Evolutionary conservation across 2,113 vertebrate species (phyloP), one percentile per base, ranked within the genome.

Genomic region (Nycticorax nycticorax): DNA sequence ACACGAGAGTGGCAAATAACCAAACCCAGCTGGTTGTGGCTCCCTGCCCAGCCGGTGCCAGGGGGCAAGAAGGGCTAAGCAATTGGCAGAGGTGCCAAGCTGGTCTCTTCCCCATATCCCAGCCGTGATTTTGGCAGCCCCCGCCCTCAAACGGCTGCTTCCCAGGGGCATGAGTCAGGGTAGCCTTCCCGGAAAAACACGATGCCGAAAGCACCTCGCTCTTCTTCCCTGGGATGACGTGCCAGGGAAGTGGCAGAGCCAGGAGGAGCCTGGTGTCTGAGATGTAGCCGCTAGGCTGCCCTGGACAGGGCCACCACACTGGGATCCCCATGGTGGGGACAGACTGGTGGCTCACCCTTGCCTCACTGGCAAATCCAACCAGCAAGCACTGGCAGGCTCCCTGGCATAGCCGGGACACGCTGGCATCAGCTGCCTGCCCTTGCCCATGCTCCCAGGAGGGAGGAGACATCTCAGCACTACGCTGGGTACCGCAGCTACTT

Each of bases 371-470:
- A 68, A 45, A 89, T 12, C 77, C 71, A 45, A 14, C 18, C 1
- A 1, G 39, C 48, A 55, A 62, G 73, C 6, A 10, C 48, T 50
- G 27, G 73, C 68, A 77, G 23, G 48, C 13, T 76, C 43, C n/a
- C 41, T n/a, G 50, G 68, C 63, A 71, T 2, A 5, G 50, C n/a
- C 0, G 1, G 55, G 24, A 64, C 47, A 64, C 1, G 4, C 84
- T 68, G 84, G 84, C 69, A 74, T 47, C 3, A 1, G 22, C 62
- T 50, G 12, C 63, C 66, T 47, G 39, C 27, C n/a, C 77, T 21
- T 15, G 45, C 30, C 32, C 1, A 1, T 0, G 0, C 21, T 28
- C 64, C 74, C 14, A 12, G n/a, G 35, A 56, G 60, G 64, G 59
- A 20, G 14, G 13, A 84, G 86, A 71, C 48, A 77, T 12, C 43